phyloP scores from a whole-genome alignment of 53 echinoderm and acorn worm species.

The Henricia sp. region DNA sequence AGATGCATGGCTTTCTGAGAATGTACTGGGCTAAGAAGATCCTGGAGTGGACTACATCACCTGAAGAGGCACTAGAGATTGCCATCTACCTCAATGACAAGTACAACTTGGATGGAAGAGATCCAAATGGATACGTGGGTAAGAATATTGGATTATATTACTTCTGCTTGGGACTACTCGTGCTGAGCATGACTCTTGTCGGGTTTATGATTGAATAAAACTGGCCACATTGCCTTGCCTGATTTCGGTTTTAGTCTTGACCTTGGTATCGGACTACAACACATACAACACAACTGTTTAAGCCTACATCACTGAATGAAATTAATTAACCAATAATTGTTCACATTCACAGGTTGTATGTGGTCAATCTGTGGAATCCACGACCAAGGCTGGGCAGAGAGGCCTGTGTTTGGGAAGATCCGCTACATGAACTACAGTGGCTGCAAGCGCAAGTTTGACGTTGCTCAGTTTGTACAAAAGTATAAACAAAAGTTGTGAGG shows the following conservation, averaged over 20 bases:
- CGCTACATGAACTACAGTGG: constrained; percentile 89
- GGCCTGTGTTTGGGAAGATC: constrained; percentile 87
- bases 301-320: too few species aligned
- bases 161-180: too few species aligned
- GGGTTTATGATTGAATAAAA: too few species aligned
- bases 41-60: constrained; percentile 87
- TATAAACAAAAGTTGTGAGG: constrained; percentile 58
- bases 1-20: constrained; percentile 90
- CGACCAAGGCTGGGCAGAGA: constrained; percentile 87
- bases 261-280: too few species aligned
- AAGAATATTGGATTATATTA: too few species aligned
- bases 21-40: constrained; percentile 99
- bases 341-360: constrained; percentile 91
- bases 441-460: constrained; percentile 92
- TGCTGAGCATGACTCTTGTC: too few species aligned
- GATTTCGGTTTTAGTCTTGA: too few species aligned
- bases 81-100: constrained; percentile 89
- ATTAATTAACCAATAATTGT: too few species aligned
- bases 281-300: too few species aligned
- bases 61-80: constrained; percentile 76
- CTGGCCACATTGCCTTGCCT: too few species aligned
- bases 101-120: constrained; percentile 81
- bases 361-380: constrained; percentile 96
- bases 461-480: constrained; percentile 64
- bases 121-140: constrained; percentile 92